These are phyloP conservation scores for Probosciger aterrimus DNA, from an alignment of 2,113 vertebrate species.

Conservation along the genomic window DNA sequence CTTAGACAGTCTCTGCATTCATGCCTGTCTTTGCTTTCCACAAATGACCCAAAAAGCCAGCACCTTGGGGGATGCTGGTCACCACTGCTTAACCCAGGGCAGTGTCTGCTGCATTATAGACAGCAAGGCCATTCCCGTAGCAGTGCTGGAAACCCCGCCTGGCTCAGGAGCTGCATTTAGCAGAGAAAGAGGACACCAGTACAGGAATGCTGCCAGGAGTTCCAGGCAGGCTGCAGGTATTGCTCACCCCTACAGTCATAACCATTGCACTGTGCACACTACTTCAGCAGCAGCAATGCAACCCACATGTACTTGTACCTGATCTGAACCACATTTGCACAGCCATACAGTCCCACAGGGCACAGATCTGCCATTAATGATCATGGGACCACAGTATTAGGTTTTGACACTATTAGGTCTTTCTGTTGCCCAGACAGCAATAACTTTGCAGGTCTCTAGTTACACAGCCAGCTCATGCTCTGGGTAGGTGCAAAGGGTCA, in stretches of 20 bases:
- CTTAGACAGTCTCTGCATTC: not conserved
- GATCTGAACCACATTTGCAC: not conserved
- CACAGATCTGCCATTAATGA: not conserved
- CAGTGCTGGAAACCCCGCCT: fast-evolving
- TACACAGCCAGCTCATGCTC: conserved; percentile 1
- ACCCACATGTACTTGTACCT: fast-evolving
- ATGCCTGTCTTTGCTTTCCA: not conserved
- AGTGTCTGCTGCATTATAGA: not conserved
- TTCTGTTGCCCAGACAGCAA: conserved; percentile 27
- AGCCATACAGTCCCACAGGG: not conserved
- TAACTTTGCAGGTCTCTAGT: conserved; percentile 29
- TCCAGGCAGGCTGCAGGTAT: not conserved
- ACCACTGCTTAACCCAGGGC: not conserved
- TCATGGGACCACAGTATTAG: not conserved
- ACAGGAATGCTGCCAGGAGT: not conserved
- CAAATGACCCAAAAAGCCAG: not conserved
- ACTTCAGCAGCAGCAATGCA: not conserved
- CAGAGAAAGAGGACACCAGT: fast-evolving
- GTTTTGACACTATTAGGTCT: not conserved
- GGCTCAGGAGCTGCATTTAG: not conserved
- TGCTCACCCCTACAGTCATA: fast-evolving
- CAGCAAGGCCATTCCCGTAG: not conserved
- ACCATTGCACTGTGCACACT: not conserved
- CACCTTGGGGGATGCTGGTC: not conserved
- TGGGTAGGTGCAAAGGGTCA: not conserved